Evolutionary conservation across 2,797 vertebrate genomes (phyloP), one percentile per base, ranked within the genome.

Genomic region (Silurus lanzhouensis): DNA sequence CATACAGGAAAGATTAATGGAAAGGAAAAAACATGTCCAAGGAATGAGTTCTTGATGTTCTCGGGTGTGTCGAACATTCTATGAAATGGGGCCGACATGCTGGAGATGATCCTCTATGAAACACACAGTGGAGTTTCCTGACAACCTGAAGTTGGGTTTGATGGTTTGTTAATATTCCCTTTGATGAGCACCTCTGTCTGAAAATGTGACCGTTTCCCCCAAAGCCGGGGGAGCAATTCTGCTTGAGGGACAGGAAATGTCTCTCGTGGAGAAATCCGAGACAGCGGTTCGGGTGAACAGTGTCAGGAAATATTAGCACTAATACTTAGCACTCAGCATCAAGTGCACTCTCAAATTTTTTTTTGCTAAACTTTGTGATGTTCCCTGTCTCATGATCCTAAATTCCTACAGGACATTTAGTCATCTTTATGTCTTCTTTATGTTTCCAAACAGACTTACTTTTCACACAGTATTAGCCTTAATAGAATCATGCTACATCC

Each of bases 201-300:
- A 92, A 93, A 94, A 94, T 94, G 94, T 95, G 91, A 90, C 93
- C 92, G 93, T 95, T 95, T 92, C 90, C 92, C 92, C 94, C 87
- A 82, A 82, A 93, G 92, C 92, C 91, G 85, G 92, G 91, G 93
- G 89, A 92, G 88, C 89, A 90, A 94, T 95, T 95, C 91, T 92
- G 89, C 88, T 88, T 75, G 93, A 93, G 91, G 93, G 92, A 94
- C 94, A 93, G 91, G 93, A 92, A 92, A 92, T 92, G 88, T 86
- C 61, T 68, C 89, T 90, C 82, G 6, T 76, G 85, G 88, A 92
- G 86, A 88, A 82, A 87, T 87, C 91, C 88, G 88, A 90, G 88
- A 91, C 90, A 86, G 75, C 83, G 89, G 48, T 80, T 46, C 92
- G 91, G 91, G 90, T 90, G 89, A 92, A 88, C 91, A 84, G 88